A percentile compares a stretch with the other conserved stretches of the same genome.
Conservation (phyloP, 2,113 vertebrate genomes). For the Helogale parvula region DNA sequence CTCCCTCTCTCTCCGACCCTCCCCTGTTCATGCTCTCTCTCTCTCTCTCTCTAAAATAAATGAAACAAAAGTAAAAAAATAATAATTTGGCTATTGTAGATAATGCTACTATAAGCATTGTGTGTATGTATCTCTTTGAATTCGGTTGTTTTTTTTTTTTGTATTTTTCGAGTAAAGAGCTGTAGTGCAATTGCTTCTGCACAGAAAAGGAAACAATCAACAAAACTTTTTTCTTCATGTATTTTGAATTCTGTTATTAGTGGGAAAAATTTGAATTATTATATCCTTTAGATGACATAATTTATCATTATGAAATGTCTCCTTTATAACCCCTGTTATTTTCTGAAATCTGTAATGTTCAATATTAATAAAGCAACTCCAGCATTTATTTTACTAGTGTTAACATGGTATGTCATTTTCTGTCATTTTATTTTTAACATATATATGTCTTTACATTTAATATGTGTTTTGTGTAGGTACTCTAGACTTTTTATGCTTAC, state of each 20-base stretch:
- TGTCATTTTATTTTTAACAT: background rate
- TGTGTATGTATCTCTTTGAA: too few relatives aligned
- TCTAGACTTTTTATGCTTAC: background rate
- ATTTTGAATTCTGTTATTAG: background rate
- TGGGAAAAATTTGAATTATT: background rate
- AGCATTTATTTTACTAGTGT: background rate
- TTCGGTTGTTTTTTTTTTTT: too few relatives aligned
- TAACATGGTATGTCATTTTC: background rate
- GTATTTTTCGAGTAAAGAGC: too few relatives aligned
- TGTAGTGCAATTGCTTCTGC: too few relatives aligned
- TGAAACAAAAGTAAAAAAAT: too few relatives aligned
- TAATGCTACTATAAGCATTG: too few relatives aligned
- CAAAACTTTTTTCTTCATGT: background rate
- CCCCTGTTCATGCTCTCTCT: too few relatives aligned
- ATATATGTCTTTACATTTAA: background rate
- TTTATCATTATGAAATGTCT: background rate
- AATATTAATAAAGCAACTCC: background rate
- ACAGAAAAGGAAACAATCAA: too few relatives aligned
- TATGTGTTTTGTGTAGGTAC: background rate
- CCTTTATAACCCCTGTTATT: background rate
- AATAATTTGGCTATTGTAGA: too few relatives aligned
- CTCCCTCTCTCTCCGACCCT: too few relatives aligned
- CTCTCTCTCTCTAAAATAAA: too few relatives aligned
- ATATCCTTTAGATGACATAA: background rate
- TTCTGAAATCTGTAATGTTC: background rate